A percentile compares a stretch with the other conserved stretches of the same genome.
Conservation (phyloP, 2,797 vertebrate genomes). For the Molossus molossus region DNA sequence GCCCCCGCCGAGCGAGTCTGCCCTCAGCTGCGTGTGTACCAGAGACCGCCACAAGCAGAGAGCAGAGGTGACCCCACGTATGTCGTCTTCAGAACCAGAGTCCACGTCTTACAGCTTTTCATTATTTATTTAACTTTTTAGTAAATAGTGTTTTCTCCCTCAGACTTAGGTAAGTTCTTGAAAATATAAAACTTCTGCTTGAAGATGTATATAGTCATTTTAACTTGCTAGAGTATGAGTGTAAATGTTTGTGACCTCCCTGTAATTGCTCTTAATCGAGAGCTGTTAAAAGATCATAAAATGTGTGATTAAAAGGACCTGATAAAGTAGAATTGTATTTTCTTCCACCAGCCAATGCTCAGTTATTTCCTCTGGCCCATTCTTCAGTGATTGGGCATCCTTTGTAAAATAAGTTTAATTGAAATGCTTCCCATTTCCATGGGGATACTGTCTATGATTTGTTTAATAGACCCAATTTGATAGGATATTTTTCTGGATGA, state of each 20-base stretch:
- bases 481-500: conserved; percentile 61
- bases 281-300: conserved; percentile 76
- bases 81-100: not conserved
- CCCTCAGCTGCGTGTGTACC: not conserved
- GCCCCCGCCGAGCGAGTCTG: accelerated
- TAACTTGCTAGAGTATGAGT: conserved; percentile 8
- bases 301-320: conserved; percentile 57
- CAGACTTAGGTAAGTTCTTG: conserved; percentile 33
- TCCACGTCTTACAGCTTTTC: not conserved
- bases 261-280: conserved; percentile 74
- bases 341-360: conserved; percentile 39
- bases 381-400: conserved; percentile 14
- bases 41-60: not conserved
- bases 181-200: conserved; percentile 9
- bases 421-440: conserved; percentile 15
- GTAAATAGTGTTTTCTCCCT: not conserved
- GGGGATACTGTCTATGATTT: conserved; percentile 43
- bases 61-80: not conserved
- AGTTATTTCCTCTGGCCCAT: conserved; percentile 34
- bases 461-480: conserved; percentile 50
- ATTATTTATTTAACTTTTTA: not conserved
- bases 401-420: conserved; percentile 53
- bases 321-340: conserved; percentile 55
- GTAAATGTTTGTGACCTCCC: not conserved
- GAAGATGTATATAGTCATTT: conserved; percentile 3